A percentile compares a stretch with the other conserved stretches of the same genome.
These are phyloP conservation scores for Plagodis dolabraria DNA, from an alignment of 2,888 invertebrate species.

Conservation along the genomic window DNA sequence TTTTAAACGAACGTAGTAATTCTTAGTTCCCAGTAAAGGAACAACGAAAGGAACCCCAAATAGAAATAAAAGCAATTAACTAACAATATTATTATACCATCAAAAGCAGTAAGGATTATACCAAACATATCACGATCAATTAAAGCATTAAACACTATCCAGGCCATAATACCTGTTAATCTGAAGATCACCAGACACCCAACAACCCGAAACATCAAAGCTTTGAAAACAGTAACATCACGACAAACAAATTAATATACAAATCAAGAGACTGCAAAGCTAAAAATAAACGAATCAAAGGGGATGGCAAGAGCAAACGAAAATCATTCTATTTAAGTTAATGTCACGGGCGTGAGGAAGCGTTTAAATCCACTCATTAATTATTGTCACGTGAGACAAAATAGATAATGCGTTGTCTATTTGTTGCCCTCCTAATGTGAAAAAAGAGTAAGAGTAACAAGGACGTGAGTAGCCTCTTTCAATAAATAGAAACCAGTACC, in stretches of 20 bases:
- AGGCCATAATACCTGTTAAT: constrained; percentile 61
- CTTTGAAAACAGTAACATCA: constrained; percentile 65
- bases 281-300: constrained; percentile 84
- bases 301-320: constrained; percentile 70
- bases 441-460: constrained; percentile 58
- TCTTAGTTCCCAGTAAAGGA: too few species aligned
- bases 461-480: constrained; percentile 57
- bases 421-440: constrained; percentile 69
- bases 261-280: constrained; percentile 73
- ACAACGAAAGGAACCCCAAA: too few species aligned
- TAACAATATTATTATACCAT: constrained; percentile 4
- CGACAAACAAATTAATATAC: constrained; percentile 79
- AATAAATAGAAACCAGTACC: constrained; percentile 59
- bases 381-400: constrained; percentile 84
- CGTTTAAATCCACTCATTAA: constrained; percentile 85
- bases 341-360: constrained; percentile 85
- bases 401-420: constrained; percentile 83
- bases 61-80: not conserved
- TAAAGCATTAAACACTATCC: constrained; percentile 58
- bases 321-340: constrained; percentile 84
- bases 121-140: constrained; percentile 44
- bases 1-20: too few species aligned
- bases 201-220: constrained; percentile 81
- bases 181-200: constrained; percentile 76
- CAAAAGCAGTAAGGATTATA: constrained; percentile 16